Base-by-base conservation (phyloP, 2,797 vertebrate genomes). In the Neoniphon sammara region DNA sequence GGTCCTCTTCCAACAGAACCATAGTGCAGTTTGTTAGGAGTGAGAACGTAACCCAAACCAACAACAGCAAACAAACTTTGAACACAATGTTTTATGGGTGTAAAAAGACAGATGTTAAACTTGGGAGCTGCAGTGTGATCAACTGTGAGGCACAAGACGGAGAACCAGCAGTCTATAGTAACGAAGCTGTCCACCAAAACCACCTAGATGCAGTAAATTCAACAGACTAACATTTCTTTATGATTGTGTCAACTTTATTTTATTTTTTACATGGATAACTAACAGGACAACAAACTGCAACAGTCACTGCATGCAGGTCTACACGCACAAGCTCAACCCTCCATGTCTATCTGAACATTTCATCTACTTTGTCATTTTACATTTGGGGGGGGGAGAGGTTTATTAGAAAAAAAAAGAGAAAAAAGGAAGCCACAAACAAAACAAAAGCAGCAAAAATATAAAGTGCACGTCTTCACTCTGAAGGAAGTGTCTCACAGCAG, bases 271-370 rank as follows among this genome's bases (percentile, higher is more conserved):
- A 73, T 56, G 53, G 49, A 87, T 62, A 77, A 59, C 72, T 66
- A 69, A 81, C 31, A 75, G 66, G 69, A 84, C 65, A 70, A 77
- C 25, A 72, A 66, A 81, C 73, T 66, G 87, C 58, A 84, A 73
- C 44, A 73, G 25, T 76, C 75, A 83, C 68, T 68, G 77, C 90
- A 92, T 92, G 91, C 91, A 86, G 54, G 65, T 80, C 56, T 80
- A 74, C 63, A 83, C 54, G 61, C 27, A 82, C 60, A 52, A 57
- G 69, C 42, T 67, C 52, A 54, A 73, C 52, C 68, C 54, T 70
- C 56, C 64, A 66, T 20, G 12, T 68, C 59, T 27, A 68, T 39
- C 59, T 58, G 42, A 65, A 73, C 31, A 77, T 60, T 52, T 60
- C 34, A 61, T 47, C 44, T 54, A 65, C 42, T 56, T 47, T 62